Evolutionary conservation across 2,888 invertebrate genomes (phyloP), one percentile per base, ranked within the genome.

Genomic region (Euzetes globulus): DNA sequence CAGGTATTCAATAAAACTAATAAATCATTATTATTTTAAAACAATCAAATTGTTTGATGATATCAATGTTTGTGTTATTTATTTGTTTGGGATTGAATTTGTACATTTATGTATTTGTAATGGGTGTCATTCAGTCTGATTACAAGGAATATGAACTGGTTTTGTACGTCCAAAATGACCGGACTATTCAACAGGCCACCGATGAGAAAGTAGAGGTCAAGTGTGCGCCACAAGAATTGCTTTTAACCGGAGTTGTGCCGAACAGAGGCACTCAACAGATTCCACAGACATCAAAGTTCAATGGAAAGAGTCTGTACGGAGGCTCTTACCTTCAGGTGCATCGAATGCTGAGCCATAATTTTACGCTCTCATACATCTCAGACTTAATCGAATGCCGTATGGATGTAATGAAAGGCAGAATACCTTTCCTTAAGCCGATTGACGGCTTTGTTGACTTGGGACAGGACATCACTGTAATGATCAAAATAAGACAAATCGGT

Each of bases 111-210:
- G 11, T 9, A 41, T 9, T 9, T 41, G 41, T 41, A 9, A 13
- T 41, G 11, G 7, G 5, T 41, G 41, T 13, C 17, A 1, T 33
- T 22, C n/a, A 65, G 65, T 65, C 37, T 13, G 33, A n/a, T 33
- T 22, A 37, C 11, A 22, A 6, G 4, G 65, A 65, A 80, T 88
- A 89, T 81, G 86, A 86, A 17, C 88, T 89, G 13, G 87, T 87
- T 74, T 83, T 91, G 73, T 87, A 90, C 77, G 84, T 90, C 33
- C 91, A 91, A 82, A 90, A 89, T 86, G 91, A 91, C 80, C 85
- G 86, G 76, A 87, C 88, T 80, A 84, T 91, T 71, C 87, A 89
- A 78, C 90, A 90, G 82, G 88, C 88, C 63, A 87, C 88, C 0
- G 91, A 91, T 80, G 88, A 89, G 79, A 87, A 89, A 79, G 84